Conservation (phyloP, 1,140 invertebrate species). For the Vanessa tameamea region DNA sequence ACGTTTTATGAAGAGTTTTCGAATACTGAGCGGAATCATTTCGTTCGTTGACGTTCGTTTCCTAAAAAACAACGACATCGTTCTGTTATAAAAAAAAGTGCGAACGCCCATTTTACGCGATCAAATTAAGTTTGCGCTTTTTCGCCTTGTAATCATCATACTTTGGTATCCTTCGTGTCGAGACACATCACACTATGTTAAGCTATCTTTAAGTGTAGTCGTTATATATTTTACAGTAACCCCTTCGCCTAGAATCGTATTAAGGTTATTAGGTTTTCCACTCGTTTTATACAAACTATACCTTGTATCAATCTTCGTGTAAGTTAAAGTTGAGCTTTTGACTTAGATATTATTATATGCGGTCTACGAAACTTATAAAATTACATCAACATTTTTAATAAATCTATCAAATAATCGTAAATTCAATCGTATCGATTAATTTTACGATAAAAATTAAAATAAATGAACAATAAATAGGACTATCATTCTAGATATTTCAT, state of each 20-base stretch:
- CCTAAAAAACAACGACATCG: slow-evolving; percentile 27
- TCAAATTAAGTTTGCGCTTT: slow-evolving; percentile 24
- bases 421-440: slow-evolving; percentile 22
- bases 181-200: slow-evolving; percentile 61
- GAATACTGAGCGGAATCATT: slow-evolving; percentile 18
- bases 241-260: slow-evolving; percentile 70
- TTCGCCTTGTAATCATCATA: slow-evolving; percentile 8
- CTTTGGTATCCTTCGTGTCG: slow-evolving; percentile 15
- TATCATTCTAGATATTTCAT: slow-evolving; percentile 12
- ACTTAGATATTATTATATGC: slow-evolving; percentile 53
- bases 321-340: slow-evolving; percentile 78
- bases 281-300: slow-evolving; percentile 79
- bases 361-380: slow-evolving; percentile 11
- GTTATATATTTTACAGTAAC: slow-evolving; percentile 73
- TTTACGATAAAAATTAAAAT: not conserved
- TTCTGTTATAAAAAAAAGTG: slow-evolving; percentile 3
- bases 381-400: not conserved
- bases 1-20: slow-evolving; percentile 26
- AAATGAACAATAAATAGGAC: slow-evolving; percentile 7
- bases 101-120: slow-evolving; percentile 16
- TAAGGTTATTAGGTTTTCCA: slow-evolving; percentile 78
- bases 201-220: slow-evolving; percentile 77
- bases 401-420: not conserved
- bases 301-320: slow-evolving; percentile 72
- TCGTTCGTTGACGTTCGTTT: slow-evolving; percentile 24